Evolutionary conservation across 64 coral and sea anemone genomes (phyloP).

Genomic region (Porites lutea): DNA sequence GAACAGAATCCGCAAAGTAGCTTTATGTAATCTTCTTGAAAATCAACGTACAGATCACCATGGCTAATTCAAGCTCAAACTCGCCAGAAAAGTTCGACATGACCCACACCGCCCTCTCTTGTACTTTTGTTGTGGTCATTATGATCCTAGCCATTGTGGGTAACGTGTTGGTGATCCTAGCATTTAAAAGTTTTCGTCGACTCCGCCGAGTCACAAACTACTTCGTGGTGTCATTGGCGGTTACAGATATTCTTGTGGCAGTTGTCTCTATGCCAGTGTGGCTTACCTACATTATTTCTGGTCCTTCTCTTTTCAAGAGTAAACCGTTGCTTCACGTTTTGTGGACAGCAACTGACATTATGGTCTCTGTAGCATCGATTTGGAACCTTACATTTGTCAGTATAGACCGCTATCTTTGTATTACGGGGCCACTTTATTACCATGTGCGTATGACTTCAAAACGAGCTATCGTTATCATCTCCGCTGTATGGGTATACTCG

Average conservation of each 20-base stretch:
- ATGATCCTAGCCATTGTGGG: slow-evolving; percentile 80
- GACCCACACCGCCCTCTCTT: slow-evolving; percentile 39
- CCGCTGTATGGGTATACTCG: slow-evolving; percentile 72
- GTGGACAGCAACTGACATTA: slow-evolving; percentile 85
- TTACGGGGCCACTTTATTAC: slow-evolving; percentile 67
- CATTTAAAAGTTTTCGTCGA: slow-evolving; percentile 82
- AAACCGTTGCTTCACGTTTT: slow-evolving; percentile 63
- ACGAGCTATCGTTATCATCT: slow-evolving; percentile 60
- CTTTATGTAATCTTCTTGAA: too few relatives aligned
- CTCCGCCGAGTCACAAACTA: slow-evolving; percentile 85
- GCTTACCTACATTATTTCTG: slow-evolving; percentile 72
- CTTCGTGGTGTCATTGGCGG: slow-evolving; percentile 82
- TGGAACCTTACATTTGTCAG: slow-evolving; percentile 91
- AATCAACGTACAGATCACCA: neutral
- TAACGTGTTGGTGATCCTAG: slow-evolving; percentile 78
- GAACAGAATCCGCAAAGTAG: too few relatives aligned
- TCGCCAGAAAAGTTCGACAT: slow-evolving; percentile 16
- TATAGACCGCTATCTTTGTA: slow-evolving; percentile 86
- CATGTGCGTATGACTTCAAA: slow-evolving; percentile 67
- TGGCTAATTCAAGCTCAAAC: neutral
- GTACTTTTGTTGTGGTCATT: slow-evolving; percentile 65
- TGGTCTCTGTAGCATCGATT: slow-evolving; percentile 82
- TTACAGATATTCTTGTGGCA: slow-evolving; percentile 87
- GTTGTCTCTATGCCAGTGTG: slow-evolving; percentile 85
- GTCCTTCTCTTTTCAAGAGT: slow-evolving; percentile 29